Percentiles rank a stretch among this genome's conserved stretches.
Evolutionary conservation across 2,888 invertebrate genomes (phyloP).

Genomic region (Nebria brevicollis): DNA sequence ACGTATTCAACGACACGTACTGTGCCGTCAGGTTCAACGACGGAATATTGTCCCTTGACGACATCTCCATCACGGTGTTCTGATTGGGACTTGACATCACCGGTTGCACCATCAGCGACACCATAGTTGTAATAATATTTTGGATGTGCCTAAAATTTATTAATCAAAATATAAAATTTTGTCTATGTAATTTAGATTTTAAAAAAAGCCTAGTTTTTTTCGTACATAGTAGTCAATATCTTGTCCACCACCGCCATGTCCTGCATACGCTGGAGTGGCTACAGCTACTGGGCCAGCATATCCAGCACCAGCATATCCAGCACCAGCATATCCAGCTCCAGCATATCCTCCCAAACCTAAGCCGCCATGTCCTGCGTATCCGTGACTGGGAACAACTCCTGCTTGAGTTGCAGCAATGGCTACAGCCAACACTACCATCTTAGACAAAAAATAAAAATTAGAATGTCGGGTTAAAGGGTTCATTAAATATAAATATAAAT

Average conservation of each 20-base stretch:
- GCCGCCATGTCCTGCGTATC: conserved; percentile 39
- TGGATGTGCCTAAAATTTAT: conserved; percentile 64
- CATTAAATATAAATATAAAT: conserved; percentile 14
- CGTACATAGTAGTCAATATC: conserved; percentile 41
- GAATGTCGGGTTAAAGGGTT: conserved; percentile 13
- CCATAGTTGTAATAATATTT: conserved; percentile 71
- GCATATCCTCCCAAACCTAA: conserved; percentile 8
- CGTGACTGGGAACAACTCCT: conserved; percentile 48
- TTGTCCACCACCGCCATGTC: conserved; percentile 49
- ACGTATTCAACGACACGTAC: conserved; percentile 58
- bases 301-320: conserved; percentile 16
- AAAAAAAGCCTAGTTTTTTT: too few relatives aligned
- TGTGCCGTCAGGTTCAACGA: conserved; percentile 64
- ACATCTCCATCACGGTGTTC: conserved; percentile 71
- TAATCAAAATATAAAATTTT: neutral
- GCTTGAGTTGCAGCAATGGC: conserved; percentile 46
- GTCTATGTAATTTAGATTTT: neutral
- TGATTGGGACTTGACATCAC: conserved; percentile 71
- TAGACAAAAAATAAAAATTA: conserved; percentile 29
- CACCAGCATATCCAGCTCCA: conserved; percentile 20
- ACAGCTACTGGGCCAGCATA: conserved; percentile 34
- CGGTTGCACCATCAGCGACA: conserved; percentile 71
- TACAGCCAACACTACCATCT: conserved; percentile 48
- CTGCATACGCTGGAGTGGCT: conserved; percentile 32
- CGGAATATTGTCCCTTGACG: conserved; percentile 64